Base-by-base conservation (phyloP, 2,113 vertebrate genomes). In the Gulo gulo region DNA sequence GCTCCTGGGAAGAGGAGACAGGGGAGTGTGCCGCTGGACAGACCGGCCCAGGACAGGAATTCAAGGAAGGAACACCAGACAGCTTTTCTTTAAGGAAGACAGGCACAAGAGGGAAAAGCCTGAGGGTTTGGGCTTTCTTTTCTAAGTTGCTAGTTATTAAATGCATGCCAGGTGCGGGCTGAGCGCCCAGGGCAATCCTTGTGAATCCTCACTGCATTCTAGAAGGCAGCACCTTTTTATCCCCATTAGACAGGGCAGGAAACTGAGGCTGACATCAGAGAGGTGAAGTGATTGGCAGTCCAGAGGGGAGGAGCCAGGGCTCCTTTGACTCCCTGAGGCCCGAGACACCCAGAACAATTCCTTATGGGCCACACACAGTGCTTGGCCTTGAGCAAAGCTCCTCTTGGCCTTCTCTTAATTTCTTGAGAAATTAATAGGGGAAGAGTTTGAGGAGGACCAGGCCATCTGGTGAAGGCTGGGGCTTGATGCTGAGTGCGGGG, bases 171-270 rank as follows among this genome's bases (percentile, higher is more conserved):
- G 6, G 15, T 14, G 61, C 15, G 0, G 63, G 47, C 31, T 45
- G 13, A 42, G 67, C 0, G 1, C 36, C 10, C 71, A 1, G 1
- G 0, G 24, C 7, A 23, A 36, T 15, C 21, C 88, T 11, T 18
- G 6, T 9, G 3, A 18, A 23, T 23, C 26, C 61, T 9, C 52
- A 18, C 59, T 4, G 26, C 39, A 0, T 26, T 50, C 4, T 9
- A n/a, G 65, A 52, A 34, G 50, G 31, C 0, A 1, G 36, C 21
- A 36, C 47, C 39, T 21, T 2, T 45, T 63, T 7, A 29, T 29
- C 36, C 47, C n/a, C 36, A 2, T 2, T 6, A 52, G 31, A 34
- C 47, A 34, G 84, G 55, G 3, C 31, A 31, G 84, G 29, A n/a
- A 87, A 29, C 65, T 0, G 24, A 88, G 65, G 76, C 65, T 14